Evolutionary conservation across 2,888 invertebrate species (phyloP), one percentile per base, ranked within the genome.

Genomic region (Eupithecia centaureata): DNA sequence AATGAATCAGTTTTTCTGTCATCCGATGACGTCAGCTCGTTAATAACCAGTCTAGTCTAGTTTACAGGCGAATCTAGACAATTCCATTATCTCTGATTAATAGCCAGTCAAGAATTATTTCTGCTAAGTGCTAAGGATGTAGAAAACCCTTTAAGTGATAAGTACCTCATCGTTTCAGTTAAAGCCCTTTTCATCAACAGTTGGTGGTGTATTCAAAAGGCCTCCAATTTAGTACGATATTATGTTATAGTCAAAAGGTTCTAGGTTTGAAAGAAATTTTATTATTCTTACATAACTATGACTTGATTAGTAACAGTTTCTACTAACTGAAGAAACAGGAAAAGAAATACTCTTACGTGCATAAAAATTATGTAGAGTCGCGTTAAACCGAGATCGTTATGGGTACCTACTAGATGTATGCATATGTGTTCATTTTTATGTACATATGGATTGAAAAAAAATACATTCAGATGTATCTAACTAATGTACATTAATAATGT

Each of bases 1-100:
- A 68, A 52, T 61, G 61, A 65, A 63, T 65, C 58, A 63, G 60
- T 67, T 28, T 59, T 38, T 54, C n/a, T 54, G 42, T 35, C 27
- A 27, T 28, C 15, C 25, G 63, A 66, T 70, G 72, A 64, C 60
- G 64, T 67, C 62, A 68, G 38, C 60, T 66, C 47, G 54, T 64
- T 60, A 57, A 62, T 69, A 62, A 67, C 72, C 69, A 68, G 72
- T 65, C 71, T 74, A 73, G 71, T 65, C 65, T 75, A 67, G 70
- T 77, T 74, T 75, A 66, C 70, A 62, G 57, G 61, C 30, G 59
- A 75, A 74, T 67, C 74, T 74, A 77, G 74, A 78, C 75, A 74
- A 74, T 74, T 71, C 68, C 75, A 76, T 80, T 77, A 78, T 52
- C 65, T 59, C 66, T 70, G 73, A 79, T 70, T 72, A 77, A 79